Conservation (phyloP, 2,113 vertebrate genomes). For the chimpanzee (Pan troglodytes) region DNA sequence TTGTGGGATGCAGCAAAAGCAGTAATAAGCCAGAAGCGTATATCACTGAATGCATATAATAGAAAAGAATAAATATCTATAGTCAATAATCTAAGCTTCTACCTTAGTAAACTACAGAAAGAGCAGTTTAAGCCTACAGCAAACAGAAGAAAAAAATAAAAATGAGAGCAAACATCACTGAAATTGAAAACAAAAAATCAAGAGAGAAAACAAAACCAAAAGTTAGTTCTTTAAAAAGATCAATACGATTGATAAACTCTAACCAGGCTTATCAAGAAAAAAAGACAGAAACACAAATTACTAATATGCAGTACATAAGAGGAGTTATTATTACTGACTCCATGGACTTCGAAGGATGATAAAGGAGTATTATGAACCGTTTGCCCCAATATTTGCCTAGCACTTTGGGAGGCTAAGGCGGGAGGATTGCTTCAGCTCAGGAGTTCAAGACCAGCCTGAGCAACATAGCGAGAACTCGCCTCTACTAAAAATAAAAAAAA, state of each 20-base stretch:
- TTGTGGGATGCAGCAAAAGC: not conserved
- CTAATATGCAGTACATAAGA: not conserved
- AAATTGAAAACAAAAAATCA: not conserved
- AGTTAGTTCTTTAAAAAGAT: not conserved
- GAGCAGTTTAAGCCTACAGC: not conserved
- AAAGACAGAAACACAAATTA: not conserved
- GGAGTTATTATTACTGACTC: not conserved
- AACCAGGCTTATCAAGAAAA: not conserved
- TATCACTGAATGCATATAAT: not conserved
- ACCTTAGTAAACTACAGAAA: not conserved
- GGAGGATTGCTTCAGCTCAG: too few relatives aligned
- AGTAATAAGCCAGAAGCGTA: not conserved
- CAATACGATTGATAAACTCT: not conserved
- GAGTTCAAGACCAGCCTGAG: too few relatives aligned
- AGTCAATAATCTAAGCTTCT: not conserved
- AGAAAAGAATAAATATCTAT: not conserved
- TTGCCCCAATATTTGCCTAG: not conserved
- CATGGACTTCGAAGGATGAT: not conserved
- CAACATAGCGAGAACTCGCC: too few relatives aligned
- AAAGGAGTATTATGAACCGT: not conserved
- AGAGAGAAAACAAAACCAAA: not conserved
- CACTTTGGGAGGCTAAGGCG: too few relatives aligned
- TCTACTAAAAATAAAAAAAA: too few relatives aligned
- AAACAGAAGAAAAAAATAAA: slow-evolving; percentile 13
- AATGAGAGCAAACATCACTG: not conserved